phyloP scores from a whole-genome alignment of 2,888 invertebrate genomes.

The Pemphredon lugubris region DNA sequence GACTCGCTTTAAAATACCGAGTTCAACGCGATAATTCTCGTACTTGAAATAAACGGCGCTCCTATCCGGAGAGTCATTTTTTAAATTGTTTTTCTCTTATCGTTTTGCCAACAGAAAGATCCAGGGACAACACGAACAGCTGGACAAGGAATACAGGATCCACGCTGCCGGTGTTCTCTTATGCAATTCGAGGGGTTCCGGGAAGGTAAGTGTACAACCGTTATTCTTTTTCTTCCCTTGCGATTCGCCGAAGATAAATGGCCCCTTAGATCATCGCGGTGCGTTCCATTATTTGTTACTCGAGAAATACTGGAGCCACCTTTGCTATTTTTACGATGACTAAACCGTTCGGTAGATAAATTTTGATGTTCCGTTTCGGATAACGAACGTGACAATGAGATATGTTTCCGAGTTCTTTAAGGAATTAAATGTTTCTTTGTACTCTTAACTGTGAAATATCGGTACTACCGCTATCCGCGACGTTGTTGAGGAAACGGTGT shows the following conservation, averaged over 20 bases:
- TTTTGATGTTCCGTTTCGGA: conserved; percentile 24
- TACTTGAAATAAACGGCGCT: too few relatives aligned
- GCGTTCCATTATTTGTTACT: conserved; percentile 46
- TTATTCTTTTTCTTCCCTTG: conserved; percentile 49
- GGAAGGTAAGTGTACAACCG: conserved; percentile 82
- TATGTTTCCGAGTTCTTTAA: neutral
- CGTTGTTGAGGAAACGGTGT: too few relatives aligned
- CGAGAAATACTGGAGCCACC: conserved; percentile 19
- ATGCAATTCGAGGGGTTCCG: conserved; percentile 84
- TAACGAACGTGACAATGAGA: neutral
- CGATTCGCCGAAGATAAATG: conserved; percentile 56
- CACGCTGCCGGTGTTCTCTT: conserved; percentile 86
- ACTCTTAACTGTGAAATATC: too few relatives aligned
- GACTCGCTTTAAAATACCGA: too few relatives aligned
- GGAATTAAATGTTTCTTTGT: conserved; percentile 5
- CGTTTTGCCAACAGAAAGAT: conserved; percentile 83
- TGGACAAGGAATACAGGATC: conserved; percentile 86
- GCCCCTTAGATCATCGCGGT: conserved; percentile 52
- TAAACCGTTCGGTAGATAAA: conserved; percentile 42
- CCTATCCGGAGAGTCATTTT: neutral
- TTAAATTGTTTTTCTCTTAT: neutral
- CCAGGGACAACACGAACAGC: conserved; percentile 86
- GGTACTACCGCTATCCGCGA: too few relatives aligned
- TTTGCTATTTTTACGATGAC: conserved; percentile 26
- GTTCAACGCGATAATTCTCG: too few relatives aligned